Evolutionary conservation across 2,888 invertebrate genomes (phyloP), one percentile per base, ranked within the genome.

Genomic region (Uropetala carovei): DNA sequence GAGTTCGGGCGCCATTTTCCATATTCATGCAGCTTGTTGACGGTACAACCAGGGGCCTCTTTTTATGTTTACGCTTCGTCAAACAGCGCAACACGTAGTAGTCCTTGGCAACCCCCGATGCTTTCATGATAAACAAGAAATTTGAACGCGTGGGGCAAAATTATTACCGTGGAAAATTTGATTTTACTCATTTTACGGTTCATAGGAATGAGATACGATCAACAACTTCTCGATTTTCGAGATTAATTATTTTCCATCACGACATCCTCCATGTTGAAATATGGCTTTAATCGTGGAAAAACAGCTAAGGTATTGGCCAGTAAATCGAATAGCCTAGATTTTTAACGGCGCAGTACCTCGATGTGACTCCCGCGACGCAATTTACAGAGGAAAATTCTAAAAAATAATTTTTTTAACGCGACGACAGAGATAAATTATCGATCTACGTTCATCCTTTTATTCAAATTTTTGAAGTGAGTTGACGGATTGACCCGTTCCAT

Each of bases 161-260:
- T 75, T 22, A 75, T 27, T 75, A 9, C 22, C 75, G 22, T 27
- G 11, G 27, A 75, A 75, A 75, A 75, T 75, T 75, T 75, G 75
- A 75, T 75, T 75, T 75, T 75, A 75, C 75, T 75, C 75, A 75
- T 75, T 75, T 75, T 75, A 22, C 75, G 14, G 22, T 75, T 27
- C 75, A 75, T 4, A 27, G 27, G 3, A 13, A 75, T 10, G 27
- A 18, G 60, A 60, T 60, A 60, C n/a, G 75, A 75, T 75, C 75
- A 75, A 75, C 75, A 75, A 75, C 75, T 75, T n/a, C 75, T 75
- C 75, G 75, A 27, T 22, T 75, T 7, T 27, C 0, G 22, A 16
- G 22, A 75, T 75, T 75, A 75, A 75, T 75, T 75, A 27, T 75
- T 75, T 27, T 2, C 75, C 75, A n/a, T 75, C n/a, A 43, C 75